These are phyloP conservation scores for Oegoconia quadripuncta DNA, from an alignment of 2,888 invertebrate genomes.

Conservation along the genomic window DNA sequence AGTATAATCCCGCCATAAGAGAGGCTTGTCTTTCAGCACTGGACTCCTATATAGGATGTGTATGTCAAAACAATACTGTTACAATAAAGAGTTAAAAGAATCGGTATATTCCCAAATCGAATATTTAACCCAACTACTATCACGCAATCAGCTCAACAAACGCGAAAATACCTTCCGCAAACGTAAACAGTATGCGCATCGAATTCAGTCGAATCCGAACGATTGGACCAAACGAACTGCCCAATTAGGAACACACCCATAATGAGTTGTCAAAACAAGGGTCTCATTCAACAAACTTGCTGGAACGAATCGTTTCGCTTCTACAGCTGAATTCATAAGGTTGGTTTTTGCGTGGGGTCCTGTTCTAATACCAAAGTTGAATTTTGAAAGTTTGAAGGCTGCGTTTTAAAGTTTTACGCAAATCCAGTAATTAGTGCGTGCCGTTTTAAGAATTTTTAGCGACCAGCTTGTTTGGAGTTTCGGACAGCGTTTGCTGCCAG, in stretches of 20 bases:
- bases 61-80: neutral
- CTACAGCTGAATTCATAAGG: slow-evolving; percentile 31
- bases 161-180: slow-evolving; percentile 65
- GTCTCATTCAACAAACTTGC: slow-evolving; percentile 33
- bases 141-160: slow-evolving; percentile 69
- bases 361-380: slow-evolving; percentile 69
- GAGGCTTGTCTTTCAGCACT: too few species aligned
- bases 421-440: slow-evolving; percentile 63
- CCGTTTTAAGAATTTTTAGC: slow-evolving; percentile 32
- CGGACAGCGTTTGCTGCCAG: too few species aligned
- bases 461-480: slow-evolving; percentile 18
- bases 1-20: too few species aligned
- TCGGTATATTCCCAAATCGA: slow-evolving; percentile 35
- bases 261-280: slow-evolving; percentile 77
- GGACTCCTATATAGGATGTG: neutral
- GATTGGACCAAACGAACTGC: slow-evolving; percentile 34
- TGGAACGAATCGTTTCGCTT: slow-evolving; percentile 21
- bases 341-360: slow-evolving; percentile 29
- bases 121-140: slow-evolving; percentile 45
- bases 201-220: slow-evolving; percentile 43
- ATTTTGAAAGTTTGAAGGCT: slow-evolving; percentile 71
- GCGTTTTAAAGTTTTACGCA: slow-evolving; percentile 61
- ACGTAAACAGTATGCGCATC: slow-evolving; percentile 54
- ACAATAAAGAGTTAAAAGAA: neutral
- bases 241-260: slow-evolving; percentile 58